Conservation (phyloP, 2,113 vertebrate species). For the Entomyzon cyanotis region DNA sequence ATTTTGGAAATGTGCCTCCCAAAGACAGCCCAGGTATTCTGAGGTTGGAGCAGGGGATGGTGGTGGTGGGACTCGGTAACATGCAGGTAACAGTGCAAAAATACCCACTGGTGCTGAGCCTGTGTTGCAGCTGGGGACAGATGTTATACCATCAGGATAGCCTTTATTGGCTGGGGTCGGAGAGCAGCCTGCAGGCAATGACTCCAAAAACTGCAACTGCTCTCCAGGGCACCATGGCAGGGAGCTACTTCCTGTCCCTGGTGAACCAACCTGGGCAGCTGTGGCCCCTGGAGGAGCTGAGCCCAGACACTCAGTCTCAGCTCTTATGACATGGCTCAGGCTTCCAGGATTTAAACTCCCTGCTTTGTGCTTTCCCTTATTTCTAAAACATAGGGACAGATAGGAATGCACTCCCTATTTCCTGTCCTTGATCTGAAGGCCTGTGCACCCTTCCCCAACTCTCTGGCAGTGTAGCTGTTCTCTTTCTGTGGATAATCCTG, state of each 20-base stretch:
- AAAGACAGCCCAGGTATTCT: background rate
- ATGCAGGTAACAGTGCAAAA: background rate
- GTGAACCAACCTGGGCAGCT: background rate
- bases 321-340: background rate
- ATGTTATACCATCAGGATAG: background rate
- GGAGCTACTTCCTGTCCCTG: background rate
- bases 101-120: rapidly evolving
- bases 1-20: background rate
- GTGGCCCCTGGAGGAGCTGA: background rate
- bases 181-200: background rate
- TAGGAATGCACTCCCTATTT: background rate
- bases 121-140: background rate
- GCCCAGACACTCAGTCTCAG: background rate
- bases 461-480: background rate
- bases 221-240: background rate
- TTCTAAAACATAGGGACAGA: background rate
- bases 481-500: background rate
- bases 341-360: background rate
- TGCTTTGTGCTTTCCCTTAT: background rate
- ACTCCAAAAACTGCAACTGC: background rate
- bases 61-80: background rate
- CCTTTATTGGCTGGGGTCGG: background rate
- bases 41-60: background rate
- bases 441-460: background rate
- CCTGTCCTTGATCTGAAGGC: background rate